A percentile compares a stretch with the other conserved stretches of the same genome.
phyloP scores from a whole-genome alignment of 2,113 vertebrate genomes.

The Tringa solitaria region DNA sequence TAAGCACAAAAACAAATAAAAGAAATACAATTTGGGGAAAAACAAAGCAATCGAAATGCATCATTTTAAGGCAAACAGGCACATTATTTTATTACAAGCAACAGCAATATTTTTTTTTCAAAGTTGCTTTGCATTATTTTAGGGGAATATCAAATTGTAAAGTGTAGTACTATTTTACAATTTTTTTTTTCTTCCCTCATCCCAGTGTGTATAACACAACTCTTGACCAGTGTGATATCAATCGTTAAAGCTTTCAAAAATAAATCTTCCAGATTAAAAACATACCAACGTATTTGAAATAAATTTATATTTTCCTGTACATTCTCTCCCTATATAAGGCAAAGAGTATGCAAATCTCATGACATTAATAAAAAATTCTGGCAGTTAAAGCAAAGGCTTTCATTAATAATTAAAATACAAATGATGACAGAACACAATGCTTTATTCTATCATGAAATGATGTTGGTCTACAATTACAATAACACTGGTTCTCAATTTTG shows the following conservation, averaged over 20 bases:
- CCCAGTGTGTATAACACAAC: neutral
- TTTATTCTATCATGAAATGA: conserved; percentile 37
- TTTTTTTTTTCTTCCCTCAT: neutral
- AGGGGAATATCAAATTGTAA: neutral
- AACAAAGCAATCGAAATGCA: neutral
- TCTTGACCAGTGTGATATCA: neutral
- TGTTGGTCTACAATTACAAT: conserved; percentile 38
- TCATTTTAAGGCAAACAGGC: neutral
- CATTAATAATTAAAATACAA: conserved; percentile 69
- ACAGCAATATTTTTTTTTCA: neutral
- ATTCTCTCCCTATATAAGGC: neutral
- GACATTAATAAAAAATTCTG: conserved; percentile 63
- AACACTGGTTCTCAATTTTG: conserved; percentile 17
- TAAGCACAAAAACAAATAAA: neutral
- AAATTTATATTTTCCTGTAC: neutral
- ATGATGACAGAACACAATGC: conserved; percentile 58
- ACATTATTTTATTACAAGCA: neutral
- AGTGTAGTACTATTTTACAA: neutral
- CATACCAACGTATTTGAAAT: neutral
- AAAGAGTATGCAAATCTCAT: conserved; percentile 33
- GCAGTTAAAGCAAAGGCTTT: conserved; percentile 54
- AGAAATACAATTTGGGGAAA: neutral
- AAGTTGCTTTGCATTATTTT: neutral
- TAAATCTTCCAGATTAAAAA: neutral
- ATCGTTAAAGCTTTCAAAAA: conserved; percentile 17